Conservation (phyloP, 2,797 vertebrate genomes). For the Artibeus lituratus region DNA sequence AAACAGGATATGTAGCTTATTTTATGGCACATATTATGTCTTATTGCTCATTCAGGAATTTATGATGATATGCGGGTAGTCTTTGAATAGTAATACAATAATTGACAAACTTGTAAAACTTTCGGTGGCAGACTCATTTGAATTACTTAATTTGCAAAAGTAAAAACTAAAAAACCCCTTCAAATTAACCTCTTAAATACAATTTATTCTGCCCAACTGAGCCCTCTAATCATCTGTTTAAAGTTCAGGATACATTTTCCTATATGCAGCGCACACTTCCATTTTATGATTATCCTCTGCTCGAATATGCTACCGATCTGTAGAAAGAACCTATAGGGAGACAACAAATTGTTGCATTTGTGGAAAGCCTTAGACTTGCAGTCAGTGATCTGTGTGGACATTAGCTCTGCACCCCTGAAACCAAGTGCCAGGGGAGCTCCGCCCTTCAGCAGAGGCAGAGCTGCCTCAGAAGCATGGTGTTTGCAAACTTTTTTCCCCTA, state of each 20-base stretch:
- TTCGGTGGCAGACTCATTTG: not conserved
- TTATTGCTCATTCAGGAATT: not conserved
- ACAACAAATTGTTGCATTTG: not conserved
- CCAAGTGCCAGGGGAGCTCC: not conserved
- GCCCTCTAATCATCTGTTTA: conserved; percentile 17
- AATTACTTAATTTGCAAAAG: conserved; percentile 3
- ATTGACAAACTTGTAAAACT: not conserved
- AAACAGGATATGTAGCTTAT: not conserved
- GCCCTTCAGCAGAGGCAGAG: rapidly evolving
- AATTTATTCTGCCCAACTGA: not conserved
- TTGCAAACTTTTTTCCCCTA: not conserved
- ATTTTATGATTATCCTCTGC: conserved; percentile 35
- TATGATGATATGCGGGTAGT: not conserved
- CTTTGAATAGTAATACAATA: not conserved
- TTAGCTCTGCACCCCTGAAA: not conserved
- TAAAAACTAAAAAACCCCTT: conserved; percentile 44
- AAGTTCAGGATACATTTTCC: not conserved
- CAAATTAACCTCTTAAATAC: not conserved
- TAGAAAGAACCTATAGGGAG: not conserved
- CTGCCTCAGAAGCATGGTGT: not conserved
- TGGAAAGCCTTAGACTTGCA: not conserved
- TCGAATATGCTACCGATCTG: not conserved
- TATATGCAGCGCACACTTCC: not conserved
- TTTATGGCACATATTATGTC: not conserved
- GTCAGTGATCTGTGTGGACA: not conserved